Conservation (phyloP, 2,888 invertebrate genomes). For the Athalia rosae region DNA sequence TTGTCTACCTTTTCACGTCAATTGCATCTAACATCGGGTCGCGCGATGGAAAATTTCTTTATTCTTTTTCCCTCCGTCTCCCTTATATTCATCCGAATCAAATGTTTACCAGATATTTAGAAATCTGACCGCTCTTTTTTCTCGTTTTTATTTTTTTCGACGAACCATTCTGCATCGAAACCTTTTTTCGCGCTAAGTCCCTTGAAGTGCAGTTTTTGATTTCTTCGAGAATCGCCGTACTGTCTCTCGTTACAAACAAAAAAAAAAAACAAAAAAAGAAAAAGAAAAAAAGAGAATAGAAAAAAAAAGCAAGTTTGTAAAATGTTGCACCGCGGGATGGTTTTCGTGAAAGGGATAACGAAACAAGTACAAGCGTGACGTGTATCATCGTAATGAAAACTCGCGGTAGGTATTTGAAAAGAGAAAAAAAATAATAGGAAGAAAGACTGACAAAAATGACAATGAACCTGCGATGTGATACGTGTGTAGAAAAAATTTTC, state of each 20-base stretch:
- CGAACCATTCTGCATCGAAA: background rate
- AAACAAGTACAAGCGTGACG: background rate
- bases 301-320: background rate
- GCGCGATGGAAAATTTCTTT: constrained; percentile 25
- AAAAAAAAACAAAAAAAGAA: background rate
- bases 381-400: background rate
- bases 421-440: too few relatives aligned
- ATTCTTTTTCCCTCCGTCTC: too few relatives aligned
- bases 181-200: background rate
- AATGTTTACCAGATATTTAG: constrained; percentile 58
- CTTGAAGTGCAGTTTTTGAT: too few relatives aligned
- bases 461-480: background rate
- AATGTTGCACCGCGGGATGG: too few relatives aligned
- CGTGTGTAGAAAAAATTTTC: too few relatives aligned
- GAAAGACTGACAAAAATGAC: background rate
- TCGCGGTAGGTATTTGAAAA: too few relatives aligned
- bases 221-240: background rate
- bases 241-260: background rate
- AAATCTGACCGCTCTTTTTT: constrained; percentile 57
- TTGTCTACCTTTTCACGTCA: constrained; percentile 64
- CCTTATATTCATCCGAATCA: background rate
- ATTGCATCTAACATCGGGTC: constrained; percentile 49
- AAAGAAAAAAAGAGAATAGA: background rate
- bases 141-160: constrained; percentile 46
- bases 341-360: too few relatives aligned